Percentiles rank a stretch among this genome's conserved stretches.
Evolutionary conservation across 1,140 invertebrate species (phyloP).

Genomic region (Drosophila dunni): DNA sequence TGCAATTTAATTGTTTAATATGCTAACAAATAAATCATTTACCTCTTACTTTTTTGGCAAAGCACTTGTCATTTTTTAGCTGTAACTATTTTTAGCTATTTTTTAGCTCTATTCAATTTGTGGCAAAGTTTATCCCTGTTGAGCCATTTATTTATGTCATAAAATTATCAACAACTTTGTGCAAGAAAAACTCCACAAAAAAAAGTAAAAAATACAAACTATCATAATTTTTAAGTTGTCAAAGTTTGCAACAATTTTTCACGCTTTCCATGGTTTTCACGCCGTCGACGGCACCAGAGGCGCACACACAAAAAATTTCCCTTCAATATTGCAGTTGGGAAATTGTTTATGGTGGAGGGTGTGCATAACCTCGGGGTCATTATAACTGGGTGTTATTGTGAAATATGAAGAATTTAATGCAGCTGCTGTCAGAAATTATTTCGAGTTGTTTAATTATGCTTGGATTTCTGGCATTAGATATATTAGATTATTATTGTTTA

Average conservation of each 20-base stretch:
- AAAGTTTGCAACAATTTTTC: conserved; percentile 80
- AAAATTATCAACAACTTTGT: conserved; percentile 62
- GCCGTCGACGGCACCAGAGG: conserved; percentile 34
- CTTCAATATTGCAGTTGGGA: conserved; percentile 53
- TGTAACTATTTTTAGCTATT: no score
- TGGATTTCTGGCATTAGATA: conserved; percentile 65
- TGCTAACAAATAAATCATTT: no score
- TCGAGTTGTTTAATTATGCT: conserved; percentile 53
- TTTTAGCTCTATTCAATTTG: conserved; percentile 36
- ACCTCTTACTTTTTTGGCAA: no score
- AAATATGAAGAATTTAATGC: conserved; percentile 49
- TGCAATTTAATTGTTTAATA: background rate
- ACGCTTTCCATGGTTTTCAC: conserved; percentile 58
- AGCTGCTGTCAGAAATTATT: conserved; percentile 42
- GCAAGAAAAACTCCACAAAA: conserved; percentile 1
- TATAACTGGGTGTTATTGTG: conserved; percentile 26
- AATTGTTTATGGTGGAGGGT: background rate
- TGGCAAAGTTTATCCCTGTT: conserved; percentile 33
- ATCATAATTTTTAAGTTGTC: conserved; percentile 74
- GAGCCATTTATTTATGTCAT: conserved; percentile 71
- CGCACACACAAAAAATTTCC: conserved; percentile 53
- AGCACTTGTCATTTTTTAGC: no score
- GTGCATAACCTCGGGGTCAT: background rate
- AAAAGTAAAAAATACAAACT: conserved; percentile 33
- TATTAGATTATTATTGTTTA: conserved; percentile 63